Base-by-base conservation (phyloP, 2,888 invertebrate genomes). In the Pimpla rufipes region DNA sequence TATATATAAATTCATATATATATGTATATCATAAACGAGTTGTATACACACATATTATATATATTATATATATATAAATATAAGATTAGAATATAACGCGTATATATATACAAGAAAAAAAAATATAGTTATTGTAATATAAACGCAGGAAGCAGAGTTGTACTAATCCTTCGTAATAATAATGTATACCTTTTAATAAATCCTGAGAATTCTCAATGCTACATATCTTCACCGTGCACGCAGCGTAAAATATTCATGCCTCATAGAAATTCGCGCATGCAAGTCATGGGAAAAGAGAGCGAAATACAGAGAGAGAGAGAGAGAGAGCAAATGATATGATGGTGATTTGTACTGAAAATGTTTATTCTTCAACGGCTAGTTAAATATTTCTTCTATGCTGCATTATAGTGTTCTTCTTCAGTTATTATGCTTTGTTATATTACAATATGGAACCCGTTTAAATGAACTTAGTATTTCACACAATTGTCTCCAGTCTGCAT, bases 181-280 rank as follows among this genome's bases (percentile, higher is more conserved):
- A 79, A 83, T 91, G 90, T 91, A 90, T 90, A 89, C 85, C 86
- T 88, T 91, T 90, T 90, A 92, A 92, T 91, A 91, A 91, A 91
- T 88, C 88, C 88, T 88, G 88, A 88, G 86, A 89, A 90, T 90
- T 90, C 89, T 91, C 88, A 88, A 89, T 83, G 81, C 67, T 70
- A 77, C 78, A 84, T 77, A 62, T 18, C 16, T 57, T 42, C 71
- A 42, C 42, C 71, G 57, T 8, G 23, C 21, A 29, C 4, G 55
- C 7, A n/a, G 10, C 23, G 42, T 57, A 18, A 21, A n/a, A 45
- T 45, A 13, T 8, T 16, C n/a, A 13, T 11, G 18, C 10, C 29
- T 13, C 10, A 18, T 40, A 10, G 40, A 42, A 18, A 42, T 21
- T 66, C 45, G 45, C 16, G 29, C 29, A n/a, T 16, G 35, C 67